Evolutionary conservation across 2,113 vertebrate genomes (phyloP), one percentile per base, ranked within the genome.

Genomic region (Cichladusa arquata): DNA sequence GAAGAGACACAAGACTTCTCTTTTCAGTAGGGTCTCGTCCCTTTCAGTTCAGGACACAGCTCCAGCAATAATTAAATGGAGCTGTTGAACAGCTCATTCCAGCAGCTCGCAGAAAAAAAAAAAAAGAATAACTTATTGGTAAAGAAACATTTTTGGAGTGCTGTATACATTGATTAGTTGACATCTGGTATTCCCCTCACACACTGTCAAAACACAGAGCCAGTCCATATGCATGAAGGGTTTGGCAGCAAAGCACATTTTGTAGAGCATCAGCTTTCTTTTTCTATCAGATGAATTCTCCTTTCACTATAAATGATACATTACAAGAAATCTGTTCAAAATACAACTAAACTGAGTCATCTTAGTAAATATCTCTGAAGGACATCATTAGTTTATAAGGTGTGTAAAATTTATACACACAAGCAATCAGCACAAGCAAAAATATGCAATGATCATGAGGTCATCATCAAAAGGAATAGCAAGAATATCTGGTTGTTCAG

Each of bases 301-400:
- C 57, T 96, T 71, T 44, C 28, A 47, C 25, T 92, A 69, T 74
- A 69, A 95, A 78, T n/a, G 44, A 90, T 50, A 74, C 25, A 71
- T 89, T 81, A 78, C 15, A 81, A 85, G 14, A 96, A 89, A 81
- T 84, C 36, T 92, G 77, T 93, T 72, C 94, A 92, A 93, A 85
- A 69, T 50, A 83, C 42, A 91, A 61, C 40, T 71, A 14, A 70
- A 86, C 42, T 45, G 47, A 96, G 65, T 79, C 44, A 96, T 82
- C 38, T 84, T 74, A 86, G 20, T 87, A 94, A 94, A 92, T 81
- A 86, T 23, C 65, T 71, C 64, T 29, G 38, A 6, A 76, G 19
- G 31, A 60, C 4, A 8, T 38, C 61, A 65, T 74, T 50, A 60
- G 67, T 38, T 86, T 54, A 70, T 50, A 81, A 89, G 56, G 12